phyloP scores from a whole-genome alignment of 2,888 invertebrate species.

The Tetropium fuscum region DNA sequence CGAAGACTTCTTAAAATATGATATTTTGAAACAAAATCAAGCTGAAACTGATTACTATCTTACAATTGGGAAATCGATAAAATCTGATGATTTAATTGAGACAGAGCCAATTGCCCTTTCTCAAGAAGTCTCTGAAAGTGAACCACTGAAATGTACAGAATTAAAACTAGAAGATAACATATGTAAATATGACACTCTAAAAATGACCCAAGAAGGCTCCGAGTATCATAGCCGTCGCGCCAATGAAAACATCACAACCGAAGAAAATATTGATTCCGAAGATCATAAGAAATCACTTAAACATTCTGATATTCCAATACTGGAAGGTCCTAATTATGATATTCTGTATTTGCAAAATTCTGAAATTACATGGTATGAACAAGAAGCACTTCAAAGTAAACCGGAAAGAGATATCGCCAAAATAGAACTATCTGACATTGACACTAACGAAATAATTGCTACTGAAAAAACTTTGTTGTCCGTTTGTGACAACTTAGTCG shows the following conservation, averaged over 20 bases:
- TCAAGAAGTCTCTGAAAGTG: background rate
- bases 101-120: background rate
- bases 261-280: too few species aligned
- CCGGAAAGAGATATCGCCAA: slow-evolving; percentile 2
- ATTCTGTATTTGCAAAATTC: slow-evolving; percentile 39
- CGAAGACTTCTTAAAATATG: slow-evolving; percentile 22
- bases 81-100: background rate
- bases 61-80: background rate
- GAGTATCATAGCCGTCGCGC: slow-evolving; percentile 35
- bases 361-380: slow-evolving; percentile 49
- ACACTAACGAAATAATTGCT: slow-evolving; percentile 1
- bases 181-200: slow-evolving; percentile 40
- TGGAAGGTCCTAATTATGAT: slow-evolving; percentile 40
- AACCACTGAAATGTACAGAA: background rate
- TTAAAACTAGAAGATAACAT: slow-evolving; percentile 26
- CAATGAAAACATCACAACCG: too few species aligned
- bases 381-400: slow-evolving; percentile 27
- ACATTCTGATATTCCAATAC: background rate
- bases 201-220: slow-evolving; percentile 42
- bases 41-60: slow-evolving; percentile 21
- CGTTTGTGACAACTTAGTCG: background rate
- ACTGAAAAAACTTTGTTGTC: background rate
- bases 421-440: background rate
- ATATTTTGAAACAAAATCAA: slow-evolving; percentile 25
- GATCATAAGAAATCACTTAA: slow-evolving; percentile 1